Conservation (phyloP, 2,113 vertebrate species). For the Sander lucioperca region DNA sequence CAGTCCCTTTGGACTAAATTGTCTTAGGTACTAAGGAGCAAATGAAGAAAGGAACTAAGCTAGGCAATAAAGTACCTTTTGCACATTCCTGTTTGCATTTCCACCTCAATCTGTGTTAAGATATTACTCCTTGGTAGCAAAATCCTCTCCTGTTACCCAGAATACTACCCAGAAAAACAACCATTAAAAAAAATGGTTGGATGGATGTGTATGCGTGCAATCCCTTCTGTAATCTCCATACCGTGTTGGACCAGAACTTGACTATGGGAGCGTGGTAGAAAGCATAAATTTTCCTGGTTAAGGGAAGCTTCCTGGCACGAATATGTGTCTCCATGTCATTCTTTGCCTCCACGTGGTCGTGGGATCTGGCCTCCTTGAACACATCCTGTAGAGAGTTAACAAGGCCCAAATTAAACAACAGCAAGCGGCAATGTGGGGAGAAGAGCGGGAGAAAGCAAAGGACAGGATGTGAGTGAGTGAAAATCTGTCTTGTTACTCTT, state of each 20-base stretch:
- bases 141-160: not conserved
- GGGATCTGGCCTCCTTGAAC: constrained; percentile 92
- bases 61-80: not conserved
- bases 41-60: not conserved
- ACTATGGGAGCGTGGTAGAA: constrained; percentile 99
- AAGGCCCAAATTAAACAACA: constrained; percentile 31
- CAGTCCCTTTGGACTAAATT: not conserved
- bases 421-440: not conserved
- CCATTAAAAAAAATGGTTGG: not conserved
- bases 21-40: not conserved
- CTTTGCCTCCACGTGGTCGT: constrained; percentile 87
- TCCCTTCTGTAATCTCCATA: constrained; percentile 64
- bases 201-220: not conserved
- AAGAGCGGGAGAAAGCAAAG: not conserved
- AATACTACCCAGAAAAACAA: not conserved
- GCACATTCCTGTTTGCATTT: not conserved
- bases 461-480: not conserved
- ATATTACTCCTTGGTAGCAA: not conserved
- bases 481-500: not conserved
- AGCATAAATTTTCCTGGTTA: constrained; percentile 96
- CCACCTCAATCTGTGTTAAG: not conserved
- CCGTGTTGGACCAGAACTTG: constrained; percentile 99
- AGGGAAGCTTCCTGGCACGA: constrained; percentile 92
- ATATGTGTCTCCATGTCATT: constrained; percentile 90
- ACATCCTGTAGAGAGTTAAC: constrained; percentile 87